phyloP scores from a whole-genome alignment of 1,140 invertebrate species.

The Sitophilus oryzae region DNA sequence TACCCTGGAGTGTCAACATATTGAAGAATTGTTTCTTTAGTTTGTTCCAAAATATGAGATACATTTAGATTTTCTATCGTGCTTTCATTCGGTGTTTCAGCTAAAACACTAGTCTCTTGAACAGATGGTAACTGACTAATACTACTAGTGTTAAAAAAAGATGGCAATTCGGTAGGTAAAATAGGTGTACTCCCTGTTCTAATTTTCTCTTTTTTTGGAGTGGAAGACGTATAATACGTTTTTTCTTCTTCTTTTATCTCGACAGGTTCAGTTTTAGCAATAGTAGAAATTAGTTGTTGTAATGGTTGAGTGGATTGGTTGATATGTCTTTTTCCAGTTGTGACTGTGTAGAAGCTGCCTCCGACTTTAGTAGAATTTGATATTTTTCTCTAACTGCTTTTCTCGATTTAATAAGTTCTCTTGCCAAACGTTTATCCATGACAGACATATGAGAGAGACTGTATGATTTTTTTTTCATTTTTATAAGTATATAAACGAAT shows the following conservation, averaged over 20 bases:
- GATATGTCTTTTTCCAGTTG: constrained; percentile 2
- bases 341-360: not conserved
- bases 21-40: too few relatives aligned
- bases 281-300: constrained; percentile 3
- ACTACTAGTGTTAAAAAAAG: constrained; percentile 1
- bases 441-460: not conserved
- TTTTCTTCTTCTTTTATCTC: constrained; percentile 5
- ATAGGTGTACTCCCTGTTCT: constrained; percentile 6
- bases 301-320: constrained; percentile 2
- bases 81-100: too few relatives aligned
- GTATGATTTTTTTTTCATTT: constrained; percentile 5
- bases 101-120: not conserved
- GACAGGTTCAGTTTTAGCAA: constrained; percentile 3
- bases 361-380: constrained; percentile 1
- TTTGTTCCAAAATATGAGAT: too few relatives aligned
- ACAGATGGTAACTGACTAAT: constrained; percentile 1
- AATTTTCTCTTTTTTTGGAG: not conserved
- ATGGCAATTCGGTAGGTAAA: constrained; percentile 1
- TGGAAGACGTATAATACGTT: not conserved
- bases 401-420: constrained; percentile 1
- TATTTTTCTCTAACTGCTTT: constrained; percentile 7
- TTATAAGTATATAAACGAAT: constrained; percentile 23
- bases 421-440: constrained; percentile 1
- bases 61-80: too few relatives aligned
- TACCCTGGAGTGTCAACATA: too few relatives aligned